Evolutionary conservation across 2,113 vertebrate genomes (phyloP).

Genomic region (Macquaria ambigua): DNA sequence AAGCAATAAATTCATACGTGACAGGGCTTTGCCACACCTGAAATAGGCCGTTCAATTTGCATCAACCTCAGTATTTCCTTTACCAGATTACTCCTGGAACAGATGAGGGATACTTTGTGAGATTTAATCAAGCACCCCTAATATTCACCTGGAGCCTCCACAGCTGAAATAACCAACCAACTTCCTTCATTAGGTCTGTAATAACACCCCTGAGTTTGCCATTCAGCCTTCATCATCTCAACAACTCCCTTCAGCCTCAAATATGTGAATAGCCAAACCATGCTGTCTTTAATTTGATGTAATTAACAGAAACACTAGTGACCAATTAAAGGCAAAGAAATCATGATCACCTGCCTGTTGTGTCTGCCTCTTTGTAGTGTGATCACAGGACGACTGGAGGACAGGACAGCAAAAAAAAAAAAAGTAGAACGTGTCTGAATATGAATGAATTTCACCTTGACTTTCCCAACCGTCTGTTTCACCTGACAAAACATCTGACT

Average conservation of each 20-base stretch:
- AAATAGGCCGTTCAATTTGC: conserved; percentile 16
- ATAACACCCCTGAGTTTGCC: conserved; percentile 11
- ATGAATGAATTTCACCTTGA: conserved; percentile 15
- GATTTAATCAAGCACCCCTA: conserved; percentile 41
- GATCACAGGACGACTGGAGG: conserved; percentile 3
- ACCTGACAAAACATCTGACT: conserved; percentile 19
- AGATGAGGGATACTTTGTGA: conserved; percentile 12
- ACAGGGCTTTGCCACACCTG: conserved; percentile 10
- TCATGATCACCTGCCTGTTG: neutral
- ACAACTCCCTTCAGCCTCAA: neutral
- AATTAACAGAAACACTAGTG: neutral
- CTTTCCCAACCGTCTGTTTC: conserved; percentile 2
- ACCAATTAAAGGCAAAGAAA: neutral
- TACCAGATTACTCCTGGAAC: conserved; percentile 26
- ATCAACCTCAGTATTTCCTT: conserved; percentile 20
- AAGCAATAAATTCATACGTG: conserved; percentile 33
- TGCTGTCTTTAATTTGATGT: conserved; percentile 1
- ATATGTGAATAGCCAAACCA: neutral
- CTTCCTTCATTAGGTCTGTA: conserved; percentile 1
- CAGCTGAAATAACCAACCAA: conserved; percentile 18
- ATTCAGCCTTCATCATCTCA: conserved; percentile 13
- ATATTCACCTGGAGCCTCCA: conserved; percentile 19
- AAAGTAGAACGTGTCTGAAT: conserved; percentile 1
- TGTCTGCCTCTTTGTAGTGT: neutral
- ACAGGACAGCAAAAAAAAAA: neutral